A percentile compares a stretch with the other conserved stretches of the same genome.
These are phyloP conservation scores for Campoletis raptor DNA, from an alignment of 2,888 invertebrate genomes.

Conservation along the genomic window DNA sequence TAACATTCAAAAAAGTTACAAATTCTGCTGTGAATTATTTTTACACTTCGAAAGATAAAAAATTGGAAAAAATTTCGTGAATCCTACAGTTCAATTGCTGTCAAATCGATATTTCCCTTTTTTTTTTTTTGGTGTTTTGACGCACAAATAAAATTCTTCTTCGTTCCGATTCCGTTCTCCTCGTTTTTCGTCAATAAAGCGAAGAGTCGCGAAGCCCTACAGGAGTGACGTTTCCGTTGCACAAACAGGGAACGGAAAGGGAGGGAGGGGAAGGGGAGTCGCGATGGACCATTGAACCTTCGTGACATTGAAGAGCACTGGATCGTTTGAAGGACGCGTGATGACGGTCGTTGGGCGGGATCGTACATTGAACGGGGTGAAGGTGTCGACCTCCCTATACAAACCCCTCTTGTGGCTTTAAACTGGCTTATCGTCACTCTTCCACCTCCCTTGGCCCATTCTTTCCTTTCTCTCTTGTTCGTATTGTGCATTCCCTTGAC, in stretches of 20 bases:
- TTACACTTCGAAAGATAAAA: too few species aligned
- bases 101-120: background rate
- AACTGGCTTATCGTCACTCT: slow-evolving; percentile 35
- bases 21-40: too few species aligned
- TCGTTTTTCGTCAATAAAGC: slow-evolving; percentile 5
- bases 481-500: slow-evolving; percentile 9
- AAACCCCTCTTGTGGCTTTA: slow-evolving; percentile 8
- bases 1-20: too few species aligned
- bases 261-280: slow-evolving; percentile 13
- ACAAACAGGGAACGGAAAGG: slow-evolving; percentile 24
- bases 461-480: slow-evolving; percentile 1
- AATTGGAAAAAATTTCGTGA: background rate
- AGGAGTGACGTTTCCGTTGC: slow-evolving; percentile 43
- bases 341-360: slow-evolving; percentile 37
- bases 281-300: slow-evolving; percentile 63
- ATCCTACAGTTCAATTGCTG: background rate
- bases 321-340: slow-evolving; percentile 59
- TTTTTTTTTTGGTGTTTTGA: background rate
- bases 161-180: background rate
- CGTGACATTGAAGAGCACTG: slow-evolving; percentile 62
- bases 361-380: slow-evolving; percentile 53
- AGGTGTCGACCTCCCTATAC: slow-evolving; percentile 57
- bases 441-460: background rate
- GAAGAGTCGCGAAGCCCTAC: slow-evolving; percentile 23
- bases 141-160: background rate